Base-by-base conservation (phyloP, 1,140 invertebrate species). In the Chironomus striatipennis region DNA sequence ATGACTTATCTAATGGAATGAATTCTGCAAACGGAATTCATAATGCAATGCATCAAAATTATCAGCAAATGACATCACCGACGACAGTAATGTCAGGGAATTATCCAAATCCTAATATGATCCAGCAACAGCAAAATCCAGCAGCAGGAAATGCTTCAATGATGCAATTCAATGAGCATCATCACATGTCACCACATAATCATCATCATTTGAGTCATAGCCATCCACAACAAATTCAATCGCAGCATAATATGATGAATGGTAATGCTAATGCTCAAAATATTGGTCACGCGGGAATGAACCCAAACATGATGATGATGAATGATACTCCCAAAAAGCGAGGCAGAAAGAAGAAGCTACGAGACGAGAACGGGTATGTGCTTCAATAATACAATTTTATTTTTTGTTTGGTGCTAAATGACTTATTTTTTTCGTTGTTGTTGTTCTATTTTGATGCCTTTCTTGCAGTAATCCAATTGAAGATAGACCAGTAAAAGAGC, bases 311-410 rank as follows among this genome's bases (percentile, higher is more conserved):
- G 79, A 83, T 89, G 80, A 84, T 85, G 76, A 85, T 85, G 75
- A 67, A 65, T 43, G 81, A 78, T 24, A 88, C 88, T 75, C 90
- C 90, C n/a, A 93, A 93, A 81, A 93, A 93, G 82, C 83, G 91
- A 34, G 91, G 91, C 8, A 82, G 91, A 34, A 93, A 93, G 86
- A 93, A 93, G 86, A 93, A 93, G 81, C 85, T 87, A 73, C 87
- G 87, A 79, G 84, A 86, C 74, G 87, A 88, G 76, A 82, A 83
- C 77, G 84, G 86, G 86, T 88, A 78, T 86, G 80, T 80, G 75
- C 12, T 57, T 34, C 24, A 57, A 12, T 57, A 34, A 34, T 34
- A n/a, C n/a, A n/a, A n/a, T n/a, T n/a, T n/a, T n/a, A n/a, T n/a
- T n/a, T n/a, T n/a, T n/a, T n/a, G n/a, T n/a, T n/a, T 5, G 24